phyloP scores from a whole-genome alignment of 2,888 invertebrate genomes.

The Drosophila infuscata region DNA sequence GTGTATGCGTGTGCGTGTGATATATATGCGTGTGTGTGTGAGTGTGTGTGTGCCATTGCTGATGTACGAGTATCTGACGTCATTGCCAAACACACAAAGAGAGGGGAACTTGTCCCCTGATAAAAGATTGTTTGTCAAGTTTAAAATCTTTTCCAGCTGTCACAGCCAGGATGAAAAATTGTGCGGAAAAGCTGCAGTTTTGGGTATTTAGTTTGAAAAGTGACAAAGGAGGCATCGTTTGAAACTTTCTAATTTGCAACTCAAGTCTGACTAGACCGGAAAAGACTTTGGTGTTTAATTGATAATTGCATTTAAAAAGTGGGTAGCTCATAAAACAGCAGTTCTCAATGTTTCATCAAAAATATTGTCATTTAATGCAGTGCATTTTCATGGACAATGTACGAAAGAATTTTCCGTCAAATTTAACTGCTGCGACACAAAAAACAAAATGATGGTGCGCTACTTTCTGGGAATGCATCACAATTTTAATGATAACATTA shows the following conservation, averaged over 20 bases:
- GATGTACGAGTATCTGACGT: constrained; percentile 54
- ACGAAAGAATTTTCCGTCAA: background rate
- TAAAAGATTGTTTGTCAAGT: constrained; percentile 70
- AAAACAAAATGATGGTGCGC: background rate
- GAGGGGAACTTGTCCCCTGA: constrained; percentile 42
- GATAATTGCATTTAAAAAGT: background rate
- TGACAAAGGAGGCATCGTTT: constrained; percentile 13
- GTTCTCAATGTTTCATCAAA: background rate
- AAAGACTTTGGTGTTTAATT: background rate
- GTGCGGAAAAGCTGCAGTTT: background rate
- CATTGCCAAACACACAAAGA: constrained; percentile 21
- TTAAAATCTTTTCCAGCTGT: constrained; percentile 55
- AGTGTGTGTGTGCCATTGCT: constrained; percentile 12
- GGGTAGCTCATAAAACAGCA: background rate
- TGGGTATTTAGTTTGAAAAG: background rate
- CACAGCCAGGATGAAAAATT: constrained; percentile 15
- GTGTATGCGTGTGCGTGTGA: constrained; percentile 2
- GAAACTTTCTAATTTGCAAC: background rate
- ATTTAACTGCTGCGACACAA: background rate
- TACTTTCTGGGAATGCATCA: background rate
- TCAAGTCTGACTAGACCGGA: background rate
- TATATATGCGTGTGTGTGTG: background rate
- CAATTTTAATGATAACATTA: background rate
- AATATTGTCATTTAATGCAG: background rate
- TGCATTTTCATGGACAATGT: background rate